Base-by-base conservation (phyloP, 2,113 vertebrate species). In the Morone chrysops region DNA sequence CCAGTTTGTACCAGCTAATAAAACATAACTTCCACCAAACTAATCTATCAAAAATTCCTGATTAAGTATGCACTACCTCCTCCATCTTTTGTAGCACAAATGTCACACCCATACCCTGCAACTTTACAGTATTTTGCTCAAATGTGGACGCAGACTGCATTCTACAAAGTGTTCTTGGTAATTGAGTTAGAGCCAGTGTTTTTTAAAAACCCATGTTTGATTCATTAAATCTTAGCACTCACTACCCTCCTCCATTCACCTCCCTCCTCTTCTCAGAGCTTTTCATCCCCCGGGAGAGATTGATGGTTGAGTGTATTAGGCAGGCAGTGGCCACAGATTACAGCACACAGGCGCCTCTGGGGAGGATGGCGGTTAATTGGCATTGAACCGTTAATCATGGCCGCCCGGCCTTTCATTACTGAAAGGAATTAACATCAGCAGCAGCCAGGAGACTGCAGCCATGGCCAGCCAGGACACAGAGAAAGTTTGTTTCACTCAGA, bases 371-470 rank as follows among this genome's bases (percentile, higher is more conserved):
- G 72, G 92, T 94, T 95, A 93, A 94, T 93, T 94, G 92, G 82
- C 87, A 89, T 84, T 90, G 90, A 91, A 91, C 92, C 65, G 84
- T 95, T 94, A 92, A 93, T 93, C 89, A 89, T 71, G 84, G 78
- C 82, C 67, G 68, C 67, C 75, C 40, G 63, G 75, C 60, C 84
- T 84, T 85, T 93, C 87, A 89, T 92, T 92, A 90, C 85, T 83
- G 79, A 81, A 78, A 90, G 69, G 89, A 94, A 93, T 93, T 89
- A 92, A 79, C 83, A 87, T 83, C 83, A 82, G 83, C 83, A 83
- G 81, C 74, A 83, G 83, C 86, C 79, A 82, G 70, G 76, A 89
- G 84, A 86, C 77, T 73, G 57, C 86, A 69, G 69, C 79, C 67
- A 11, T 51, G 82, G 53, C 80, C 20, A 38, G 59, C 69, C 76